Evolutionary conservation across 2,888 invertebrate species (phyloP).

Genomic region (Macrophya annulata): DNA sequence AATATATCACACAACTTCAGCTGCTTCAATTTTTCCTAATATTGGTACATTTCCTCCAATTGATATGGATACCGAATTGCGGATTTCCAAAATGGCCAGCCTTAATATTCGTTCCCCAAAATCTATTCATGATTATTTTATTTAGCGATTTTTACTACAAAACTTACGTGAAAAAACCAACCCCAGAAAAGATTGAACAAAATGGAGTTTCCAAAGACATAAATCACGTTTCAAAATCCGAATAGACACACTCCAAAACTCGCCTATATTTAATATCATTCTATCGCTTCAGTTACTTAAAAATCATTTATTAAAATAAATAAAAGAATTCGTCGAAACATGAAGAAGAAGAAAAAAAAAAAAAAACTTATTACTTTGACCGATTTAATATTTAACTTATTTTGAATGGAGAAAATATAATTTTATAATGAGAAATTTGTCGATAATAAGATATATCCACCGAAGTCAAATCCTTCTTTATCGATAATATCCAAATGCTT

Average conservation of each 20-base stretch:
- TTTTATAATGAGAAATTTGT: not conserved
- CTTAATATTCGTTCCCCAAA: slow-evolving; percentile 84
- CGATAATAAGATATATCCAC: too few species aligned
- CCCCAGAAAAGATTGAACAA: slow-evolving; percentile 57
- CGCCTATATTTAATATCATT: slow-evolving; percentile 28
- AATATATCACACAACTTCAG: slow-evolving; percentile 92
- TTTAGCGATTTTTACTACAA: slow-evolving; percentile 87
- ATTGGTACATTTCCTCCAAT: slow-evolving; percentile 81
- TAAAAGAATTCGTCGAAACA: not conserved
- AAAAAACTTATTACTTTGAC: not conserved
- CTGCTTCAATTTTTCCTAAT: slow-evolving; percentile 86
- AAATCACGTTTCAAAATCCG: slow-evolving; percentile 6
- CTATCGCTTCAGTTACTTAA: not conserved
- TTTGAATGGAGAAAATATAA: not conserved
- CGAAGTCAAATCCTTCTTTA: not conserved
- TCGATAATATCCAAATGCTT: not conserved
- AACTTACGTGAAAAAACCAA: slow-evolving; percentile 80
- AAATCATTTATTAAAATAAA: slow-evolving; percentile 36
- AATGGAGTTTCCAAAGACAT: slow-evolving; percentile 67
- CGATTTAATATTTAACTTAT: not conserved
- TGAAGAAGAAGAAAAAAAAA: not conserved
- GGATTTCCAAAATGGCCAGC: slow-evolving; percentile 82
- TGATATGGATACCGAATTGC: slow-evolving; percentile 82
- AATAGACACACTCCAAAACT: not conserved
- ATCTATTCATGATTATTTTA: slow-evolving; percentile 84